phyloP scores from a whole-genome alignment of 2,797 vertebrate genomes.

The Coregonus sp. region DNA sequence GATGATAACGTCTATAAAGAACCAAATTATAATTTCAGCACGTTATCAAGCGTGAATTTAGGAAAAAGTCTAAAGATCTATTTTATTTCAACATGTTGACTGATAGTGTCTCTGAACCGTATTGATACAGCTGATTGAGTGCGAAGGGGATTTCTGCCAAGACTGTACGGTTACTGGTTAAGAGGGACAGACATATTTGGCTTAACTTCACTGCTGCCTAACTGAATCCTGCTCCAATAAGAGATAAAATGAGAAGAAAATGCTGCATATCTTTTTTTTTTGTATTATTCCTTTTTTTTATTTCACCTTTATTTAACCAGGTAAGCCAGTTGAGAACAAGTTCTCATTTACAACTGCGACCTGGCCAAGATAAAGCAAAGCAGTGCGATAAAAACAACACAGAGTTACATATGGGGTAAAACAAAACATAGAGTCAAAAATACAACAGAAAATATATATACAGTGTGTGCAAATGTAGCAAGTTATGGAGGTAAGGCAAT shows the following conservation, averaged over 20 bases:
- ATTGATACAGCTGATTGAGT: slow-evolving; percentile 8
- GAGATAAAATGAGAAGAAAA: slow-evolving; percentile 35
- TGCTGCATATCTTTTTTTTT: background rate
- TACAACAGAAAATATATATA: too few relatives aligned
- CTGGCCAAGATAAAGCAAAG: too few relatives aligned
- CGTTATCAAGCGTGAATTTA: slow-evolving; percentile 8
- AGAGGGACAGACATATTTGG: background rate
- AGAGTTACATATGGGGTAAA: too few relatives aligned
- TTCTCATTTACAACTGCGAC: too few relatives aligned
- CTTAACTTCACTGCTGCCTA: slow-evolving; percentile 17
- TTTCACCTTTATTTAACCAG: too few relatives aligned
- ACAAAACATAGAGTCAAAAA: too few relatives aligned
- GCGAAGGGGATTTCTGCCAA: slow-evolving; percentile 6
- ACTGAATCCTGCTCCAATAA: slow-evolving; percentile 10
- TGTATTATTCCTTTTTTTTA: too few relatives aligned
- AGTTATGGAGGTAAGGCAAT: too few relatives aligned
- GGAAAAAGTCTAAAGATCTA: background rate
- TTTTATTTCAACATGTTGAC: background rate
- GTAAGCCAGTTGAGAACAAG: too few relatives aligned
- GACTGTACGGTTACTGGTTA: slow-evolving; percentile 8
- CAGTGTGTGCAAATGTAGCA: too few relatives aligned
- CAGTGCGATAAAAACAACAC: too few relatives aligned
- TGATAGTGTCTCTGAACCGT: slow-evolving; percentile 1
- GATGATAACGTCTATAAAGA: slow-evolving; percentile 4
- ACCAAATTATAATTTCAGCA: background rate